Base-by-base conservation (phyloP, 1,140 invertebrate genomes). In the Calephelis nemesis region DNA sequence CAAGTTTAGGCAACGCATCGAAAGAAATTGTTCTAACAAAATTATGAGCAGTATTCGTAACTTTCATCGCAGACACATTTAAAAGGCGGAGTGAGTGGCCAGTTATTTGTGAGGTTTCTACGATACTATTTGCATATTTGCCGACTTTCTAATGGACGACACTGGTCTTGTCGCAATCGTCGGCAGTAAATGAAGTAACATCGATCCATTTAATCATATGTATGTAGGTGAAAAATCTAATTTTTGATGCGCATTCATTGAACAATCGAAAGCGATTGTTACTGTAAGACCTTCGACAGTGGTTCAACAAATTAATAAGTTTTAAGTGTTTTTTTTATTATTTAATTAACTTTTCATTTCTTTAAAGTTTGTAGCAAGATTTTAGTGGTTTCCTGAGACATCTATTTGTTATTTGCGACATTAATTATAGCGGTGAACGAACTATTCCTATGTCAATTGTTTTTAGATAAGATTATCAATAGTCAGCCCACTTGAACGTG, bases 41-140 rank as follows among this genome's bases (percentile, higher is more conserved):
- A 88, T 87, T 83, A 85, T 80, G 86, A 86, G 85, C 83, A 83
- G 85, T 85, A 81, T 83, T 82, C 82, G 86, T 85, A 84, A 90
- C 88, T 90, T 90, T 90, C 87, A 90, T 89, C 87, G 88, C 79
- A 87, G 84, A 83, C 82, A 85, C 85, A 84, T 89, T 87, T 89
- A 85, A 87, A 58, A 89, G 82, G 83, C 85, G 80, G 86, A 84
- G 85, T 87, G 87, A 89, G 84, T 88, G 88, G 88, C 85, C 87
- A 88, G 88, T 85, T 90, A 88, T 89, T 91, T 85, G 88, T 91
- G 86, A 83, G 87, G 86, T 90, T 90, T 90, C 87, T 90, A 91
- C 87, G 82, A 88, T 88, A 91, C 86, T 90, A 91, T 91, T 91
- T 91, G 88, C 88, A 91, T 91, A 91, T 91, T 88, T 85, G 82